Base-by-base conservation (phyloP, 2,797 vertebrate species). In the Acanthurus tractus region DNA sequence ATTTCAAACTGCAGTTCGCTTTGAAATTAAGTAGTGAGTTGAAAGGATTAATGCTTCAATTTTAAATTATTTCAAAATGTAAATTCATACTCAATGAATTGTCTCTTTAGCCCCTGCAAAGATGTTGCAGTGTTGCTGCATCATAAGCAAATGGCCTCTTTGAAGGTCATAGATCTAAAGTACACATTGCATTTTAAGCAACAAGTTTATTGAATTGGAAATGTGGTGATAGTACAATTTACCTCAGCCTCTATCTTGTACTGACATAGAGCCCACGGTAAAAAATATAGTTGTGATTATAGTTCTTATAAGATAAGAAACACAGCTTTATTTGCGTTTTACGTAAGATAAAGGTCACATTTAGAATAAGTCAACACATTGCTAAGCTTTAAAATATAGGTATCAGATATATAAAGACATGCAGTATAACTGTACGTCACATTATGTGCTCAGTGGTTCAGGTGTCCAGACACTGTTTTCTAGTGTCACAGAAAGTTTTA, bases 151-250 rank as follows among this genome's bases (percentile, higher is more conserved):
- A 70, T 36, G 46, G 80, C 44, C 44, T 53, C 85, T 88, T 89
- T 88, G 79, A 84, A 88, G 86, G 86, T 86, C 62, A 70, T 72
- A 29, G 79, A 82, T 83, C 81, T 88, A 83, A 89, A 89, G 82
- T 82, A 58, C 87, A 86, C 48, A 18, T 70, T 74, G 65, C 63
- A 48, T 84, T 82, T 84, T 42, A 29, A 48, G 59, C 64, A 53
- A 54, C 48, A 44, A 52, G 83, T 63, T 80, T 59, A 25, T 4
- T 77, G 75, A 83, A 79, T 78, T 57, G 0, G 3, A 53, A 58
- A 38, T 22, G 44, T 54, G 46, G 22, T 50, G 69, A 77, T 57
- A 52, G 13, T 50, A 56, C 49, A 36, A 44, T 46, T 63, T 54
- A 64, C 50, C 49, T 74, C 36, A 67, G 67, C 44, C 61, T 78